phyloP scores from a whole-genome alignment of 2,113 vertebrate genomes.

The Fulmarus glacialis region DNA sequence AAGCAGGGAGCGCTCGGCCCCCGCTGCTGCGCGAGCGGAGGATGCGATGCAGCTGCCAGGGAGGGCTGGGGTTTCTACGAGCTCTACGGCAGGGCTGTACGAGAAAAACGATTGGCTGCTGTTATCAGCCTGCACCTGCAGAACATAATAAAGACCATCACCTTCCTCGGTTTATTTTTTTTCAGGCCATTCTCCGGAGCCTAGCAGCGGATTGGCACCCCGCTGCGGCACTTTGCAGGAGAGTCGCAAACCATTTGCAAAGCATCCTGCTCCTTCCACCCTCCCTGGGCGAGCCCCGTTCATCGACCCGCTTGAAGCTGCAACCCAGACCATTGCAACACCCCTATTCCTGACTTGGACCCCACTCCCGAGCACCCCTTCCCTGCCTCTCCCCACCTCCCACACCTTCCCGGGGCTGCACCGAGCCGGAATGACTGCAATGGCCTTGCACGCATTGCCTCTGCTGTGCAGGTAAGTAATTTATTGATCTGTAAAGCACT shows the following conservation, averaged over 20 bases:
- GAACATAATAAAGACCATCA: background rate
- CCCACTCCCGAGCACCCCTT: background rate
- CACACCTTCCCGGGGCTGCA: background rate
- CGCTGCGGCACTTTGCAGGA: background rate
- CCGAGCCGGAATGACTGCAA: slow-evolving; percentile 29
- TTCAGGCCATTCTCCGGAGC: background rate
- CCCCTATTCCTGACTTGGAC: background rate
- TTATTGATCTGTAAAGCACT: slow-evolving; percentile 83
- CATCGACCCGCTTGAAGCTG: background rate
- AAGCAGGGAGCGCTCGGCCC: background rate
- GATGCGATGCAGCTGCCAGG: accelerated
- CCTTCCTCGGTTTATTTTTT: background rate
- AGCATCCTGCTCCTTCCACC: background rate
- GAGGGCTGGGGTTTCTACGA: background rate
- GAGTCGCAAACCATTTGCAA: background rate
- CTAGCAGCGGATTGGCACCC: background rate
- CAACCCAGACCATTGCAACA: background rate
- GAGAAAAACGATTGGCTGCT: background rate
- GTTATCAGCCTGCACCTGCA: slow-evolving; percentile 22
- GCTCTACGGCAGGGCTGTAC: accelerated
- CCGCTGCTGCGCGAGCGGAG: background rate
- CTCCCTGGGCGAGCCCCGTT: background rate
- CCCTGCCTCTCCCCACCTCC: background rate
- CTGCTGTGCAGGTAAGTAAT: slow-evolving; percentile 78
- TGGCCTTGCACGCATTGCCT: slow-evolving; percentile 70